A percentile compares a stretch with the other conserved stretches of the same genome.
These are phyloP conservation scores for Ormyrus labotus DNA, from an alignment of 2,888 invertebrate species.

Conservation along the genomic window DNA sequence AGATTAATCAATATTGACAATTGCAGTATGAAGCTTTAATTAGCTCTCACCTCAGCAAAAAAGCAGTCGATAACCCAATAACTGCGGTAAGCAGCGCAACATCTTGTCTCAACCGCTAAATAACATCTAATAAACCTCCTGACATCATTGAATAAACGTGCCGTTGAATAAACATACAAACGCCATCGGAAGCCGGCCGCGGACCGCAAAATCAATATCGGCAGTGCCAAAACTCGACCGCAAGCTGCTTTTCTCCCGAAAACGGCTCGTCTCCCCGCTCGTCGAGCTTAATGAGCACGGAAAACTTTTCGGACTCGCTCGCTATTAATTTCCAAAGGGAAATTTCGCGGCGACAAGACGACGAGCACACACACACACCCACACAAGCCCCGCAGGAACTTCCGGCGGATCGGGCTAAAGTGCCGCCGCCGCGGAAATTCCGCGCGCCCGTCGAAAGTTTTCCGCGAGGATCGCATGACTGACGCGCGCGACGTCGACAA, in stretches of 20 bases:
- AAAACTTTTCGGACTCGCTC: conserved; percentile 9
- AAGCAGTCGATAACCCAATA: no score
- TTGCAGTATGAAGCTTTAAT: no score
- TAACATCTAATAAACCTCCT: background rate
- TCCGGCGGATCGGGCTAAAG: no score
- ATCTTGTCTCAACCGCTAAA: no score
- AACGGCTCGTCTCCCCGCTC: background rate
- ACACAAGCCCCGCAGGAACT: no score
- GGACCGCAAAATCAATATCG: conserved; percentile 44
- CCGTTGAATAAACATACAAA: conserved; percentile 26
- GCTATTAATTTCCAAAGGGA: conserved; percentile 45
- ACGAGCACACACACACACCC: background rate
- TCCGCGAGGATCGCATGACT: conserved; percentile 1
- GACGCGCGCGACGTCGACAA: background rate
- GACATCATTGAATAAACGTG: conserved; percentile 15
- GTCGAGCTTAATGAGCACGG: conserved; percentile 9
- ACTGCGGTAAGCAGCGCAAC: no score
- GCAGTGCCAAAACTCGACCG: conserved; percentile 23
- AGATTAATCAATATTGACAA: no score
- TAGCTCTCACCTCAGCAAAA: no score
- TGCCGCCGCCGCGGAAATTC: no score
- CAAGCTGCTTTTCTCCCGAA: conserved; percentile 32
- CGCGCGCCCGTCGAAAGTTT: background rate
- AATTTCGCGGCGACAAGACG: conserved; percentile 16
- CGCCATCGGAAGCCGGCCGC: conserved; percentile 19